Conservation (phyloP, 2,113 vertebrate species). For the Mormyrus lacerda region DNA sequence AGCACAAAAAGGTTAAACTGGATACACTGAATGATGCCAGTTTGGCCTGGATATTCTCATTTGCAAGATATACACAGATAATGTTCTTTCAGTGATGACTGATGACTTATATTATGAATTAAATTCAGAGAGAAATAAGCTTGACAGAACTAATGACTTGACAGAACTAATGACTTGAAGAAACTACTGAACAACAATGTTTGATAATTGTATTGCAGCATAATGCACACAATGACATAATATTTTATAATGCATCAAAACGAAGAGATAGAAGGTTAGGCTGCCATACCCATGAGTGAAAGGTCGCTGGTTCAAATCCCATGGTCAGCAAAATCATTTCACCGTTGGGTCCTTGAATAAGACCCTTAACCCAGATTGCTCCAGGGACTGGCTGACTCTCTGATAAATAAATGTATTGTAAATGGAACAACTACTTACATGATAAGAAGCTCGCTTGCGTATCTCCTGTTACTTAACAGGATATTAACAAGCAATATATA, state of each 20-base stretch:
- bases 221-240: not conserved
- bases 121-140: not conserved
- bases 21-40: not conserved
- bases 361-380: not conserved
- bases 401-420: not conserved
- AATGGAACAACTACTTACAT: not conserved
- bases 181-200: not conserved
- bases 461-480: not conserved
- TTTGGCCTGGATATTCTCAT: not conserved
- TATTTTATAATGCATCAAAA: not conserved
- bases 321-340: not conserved
- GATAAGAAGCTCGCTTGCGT: not conserved
- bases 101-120: not conserved
- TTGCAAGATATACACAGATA: not conserved
- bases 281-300: not conserved
- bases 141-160: not conserved
- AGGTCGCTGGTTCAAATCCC: not conserved
- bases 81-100: not conserved
- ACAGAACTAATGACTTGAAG: not conserved
- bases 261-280: not conserved
- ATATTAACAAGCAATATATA: not conserved
- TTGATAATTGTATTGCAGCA: not conserved
- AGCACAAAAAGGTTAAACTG: not conserved
- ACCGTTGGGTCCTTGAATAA: not conserved
- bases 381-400: not conserved